Evolutionary conservation across 2,113 vertebrate species (phyloP).

Genomic region (Columbina picui): DNA sequence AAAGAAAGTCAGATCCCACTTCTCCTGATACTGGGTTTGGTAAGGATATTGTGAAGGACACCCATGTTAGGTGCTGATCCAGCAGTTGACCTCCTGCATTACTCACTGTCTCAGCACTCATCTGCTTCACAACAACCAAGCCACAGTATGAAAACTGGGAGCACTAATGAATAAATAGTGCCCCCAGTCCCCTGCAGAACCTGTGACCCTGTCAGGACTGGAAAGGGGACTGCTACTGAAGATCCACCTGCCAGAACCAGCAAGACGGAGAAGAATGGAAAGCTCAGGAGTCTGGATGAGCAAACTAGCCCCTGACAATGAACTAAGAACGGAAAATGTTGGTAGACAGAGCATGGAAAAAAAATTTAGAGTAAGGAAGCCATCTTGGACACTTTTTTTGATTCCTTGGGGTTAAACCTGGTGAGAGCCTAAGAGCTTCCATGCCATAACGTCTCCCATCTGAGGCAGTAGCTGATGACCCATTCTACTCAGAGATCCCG

Average conservation of each 20-base stretch:
- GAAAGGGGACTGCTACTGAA: not conserved
- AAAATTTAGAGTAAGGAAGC: not conserved
- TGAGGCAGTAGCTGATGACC: not conserved
- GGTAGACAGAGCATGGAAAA: not conserved
- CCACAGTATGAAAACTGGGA: not conserved
- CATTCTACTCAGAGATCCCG: not conserved
- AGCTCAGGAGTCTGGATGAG: not conserved
- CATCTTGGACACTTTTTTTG: not conserved
- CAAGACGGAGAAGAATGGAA: not conserved
- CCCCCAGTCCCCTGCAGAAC: not conserved
- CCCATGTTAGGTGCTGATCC: accelerated
- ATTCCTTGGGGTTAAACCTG: not conserved
- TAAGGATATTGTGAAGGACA: not conserved
- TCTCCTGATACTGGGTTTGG: not conserved
- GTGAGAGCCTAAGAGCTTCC: not conserved
- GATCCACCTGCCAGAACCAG: not conserved
- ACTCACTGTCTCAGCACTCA: not conserved
- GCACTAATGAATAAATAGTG: no score
- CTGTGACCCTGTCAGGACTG: not conserved
- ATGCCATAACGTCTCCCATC: not conserved
- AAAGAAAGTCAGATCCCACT: not conserved
- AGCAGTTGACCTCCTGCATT: not conserved
- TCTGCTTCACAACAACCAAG: not conserved
- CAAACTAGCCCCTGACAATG: not conserved
- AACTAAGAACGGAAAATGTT: not conserved